These are phyloP conservation scores for Knipowitschia caucasica DNA, from an alignment of 2,797 vertebrate species.

Conservation along the genomic window DNA sequence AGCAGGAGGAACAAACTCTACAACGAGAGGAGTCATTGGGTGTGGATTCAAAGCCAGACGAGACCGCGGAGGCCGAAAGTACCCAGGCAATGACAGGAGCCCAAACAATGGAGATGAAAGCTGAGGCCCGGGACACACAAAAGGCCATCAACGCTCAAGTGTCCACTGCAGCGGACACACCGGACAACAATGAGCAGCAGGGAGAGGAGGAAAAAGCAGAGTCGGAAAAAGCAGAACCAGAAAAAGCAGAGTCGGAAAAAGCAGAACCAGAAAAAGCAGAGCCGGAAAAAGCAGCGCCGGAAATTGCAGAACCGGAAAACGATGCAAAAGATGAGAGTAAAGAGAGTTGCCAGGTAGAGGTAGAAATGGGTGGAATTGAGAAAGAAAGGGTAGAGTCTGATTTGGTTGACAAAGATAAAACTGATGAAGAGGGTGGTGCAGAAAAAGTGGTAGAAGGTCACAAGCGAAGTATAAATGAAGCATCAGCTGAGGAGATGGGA, in stretches of 20 bases:
- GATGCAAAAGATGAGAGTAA: conserved; percentile 8
- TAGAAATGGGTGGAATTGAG: conserved; percentile 5
- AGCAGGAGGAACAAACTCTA: conserved; percentile 25
- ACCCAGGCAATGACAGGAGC: conserved; percentile 27
- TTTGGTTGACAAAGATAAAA: not conserved
- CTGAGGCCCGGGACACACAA: conserved; percentile 48
- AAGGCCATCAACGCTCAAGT: conserved; percentile 55
- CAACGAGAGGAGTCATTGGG: conserved; percentile 44
- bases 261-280: conserved; percentile 27
- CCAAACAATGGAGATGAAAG: conserved; percentile 50
- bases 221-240: conserved; percentile 19
- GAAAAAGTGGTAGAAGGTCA: not conserved
- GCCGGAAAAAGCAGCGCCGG: conserved; percentile 19
- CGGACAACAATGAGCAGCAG: conserved; percentile 29
- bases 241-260: conserved; percentile 23
- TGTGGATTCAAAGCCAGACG: conserved; percentile 29
- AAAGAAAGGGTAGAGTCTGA: not conserved
- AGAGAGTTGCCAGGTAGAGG: conserved; percentile 9
- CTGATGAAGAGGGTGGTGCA: too few relatives aligned
- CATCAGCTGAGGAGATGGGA: not conserved
- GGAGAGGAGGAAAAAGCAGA: conserved; percentile 27
- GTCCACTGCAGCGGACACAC: conserved; percentile 37
- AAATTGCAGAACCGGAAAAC: too few relatives aligned
- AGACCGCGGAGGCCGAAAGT: conserved; percentile 35
- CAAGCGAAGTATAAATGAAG: not conserved